Conservation (phyloP, 2,797 vertebrate genomes). For the Psittacula derbiana region DNA sequence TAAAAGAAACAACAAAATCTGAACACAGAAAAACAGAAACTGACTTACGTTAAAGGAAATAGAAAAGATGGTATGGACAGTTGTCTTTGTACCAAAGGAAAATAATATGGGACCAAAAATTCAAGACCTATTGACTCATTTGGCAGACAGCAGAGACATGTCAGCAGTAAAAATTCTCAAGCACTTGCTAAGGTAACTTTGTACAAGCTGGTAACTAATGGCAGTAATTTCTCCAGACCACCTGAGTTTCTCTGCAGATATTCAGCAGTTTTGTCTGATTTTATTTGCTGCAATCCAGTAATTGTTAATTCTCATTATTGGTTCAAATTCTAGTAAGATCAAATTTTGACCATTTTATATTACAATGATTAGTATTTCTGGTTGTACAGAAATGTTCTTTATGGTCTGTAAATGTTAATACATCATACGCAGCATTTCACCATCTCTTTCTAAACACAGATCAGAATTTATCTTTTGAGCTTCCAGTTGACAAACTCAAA, state of each 20-base stretch:
- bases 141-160: not conserved
- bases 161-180: not conserved
- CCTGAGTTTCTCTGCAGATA: not conserved
- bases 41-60: not conserved
- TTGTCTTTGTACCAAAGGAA: not conserved
- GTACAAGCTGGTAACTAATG: not conserved
- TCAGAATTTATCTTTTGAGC: not conserved
- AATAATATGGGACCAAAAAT: not conserved
- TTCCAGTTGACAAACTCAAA: not conserved
- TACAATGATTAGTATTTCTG: not conserved
- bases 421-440: slow-evolving; percentile 3
- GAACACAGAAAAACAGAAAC: not conserved
- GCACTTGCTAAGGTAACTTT: not conserved
- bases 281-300: not conserved
- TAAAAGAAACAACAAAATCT: slow-evolving; percentile 25
- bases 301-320: not conserved
- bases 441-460: not conserved
- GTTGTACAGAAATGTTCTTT: not conserved
- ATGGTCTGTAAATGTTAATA: not conserved
- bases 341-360: not conserved
- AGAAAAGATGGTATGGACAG: not conserved
- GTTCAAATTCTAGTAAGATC: not conserved
- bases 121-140: not conserved
- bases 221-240: not conserved
- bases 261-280: not conserved